A percentile compares a stretch with the other conserved stretches of the same genome.
These are phyloP conservation scores for Spisula subtruncata DNA, from an alignment of 2,888 invertebrate species.

Conservation along the genomic window DNA sequence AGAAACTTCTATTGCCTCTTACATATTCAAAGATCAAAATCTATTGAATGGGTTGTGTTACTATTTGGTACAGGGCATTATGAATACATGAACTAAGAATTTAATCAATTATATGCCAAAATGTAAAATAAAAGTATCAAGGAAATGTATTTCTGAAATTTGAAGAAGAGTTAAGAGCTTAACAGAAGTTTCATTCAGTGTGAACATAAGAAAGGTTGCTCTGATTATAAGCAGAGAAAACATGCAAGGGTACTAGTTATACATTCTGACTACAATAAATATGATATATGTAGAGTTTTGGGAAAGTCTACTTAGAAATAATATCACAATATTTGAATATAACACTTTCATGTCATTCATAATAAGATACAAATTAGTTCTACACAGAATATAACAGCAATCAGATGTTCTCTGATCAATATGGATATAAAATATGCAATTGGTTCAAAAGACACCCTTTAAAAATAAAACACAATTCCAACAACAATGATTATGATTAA, in stretches of 20 bases:
- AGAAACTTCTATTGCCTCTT: too few species aligned
- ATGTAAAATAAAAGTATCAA: too few species aligned
- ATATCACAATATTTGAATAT: not conserved
- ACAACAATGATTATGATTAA: not conserved
- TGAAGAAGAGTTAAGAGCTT: too few species aligned
- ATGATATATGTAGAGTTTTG: not conserved
- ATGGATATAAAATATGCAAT: not conserved
- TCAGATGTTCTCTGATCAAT: not conserved
- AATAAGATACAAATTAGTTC: not conserved
- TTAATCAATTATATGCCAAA: too few species aligned
- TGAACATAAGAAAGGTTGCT: not conserved
- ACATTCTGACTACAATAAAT: not conserved
- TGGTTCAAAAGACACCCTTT: not conserved
- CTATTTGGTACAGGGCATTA: too few species aligned
- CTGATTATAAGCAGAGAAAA: constrained; percentile 9
- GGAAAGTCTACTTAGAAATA: not conserved
- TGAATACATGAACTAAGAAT: too few species aligned
- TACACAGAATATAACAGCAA: not conserved
- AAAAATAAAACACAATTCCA: not conserved
- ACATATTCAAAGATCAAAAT: too few species aligned
- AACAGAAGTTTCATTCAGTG: too few species aligned
- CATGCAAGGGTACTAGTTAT: not conserved
- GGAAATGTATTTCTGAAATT: too few species aligned
- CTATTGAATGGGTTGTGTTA: too few species aligned
- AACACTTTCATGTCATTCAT: not conserved